Evolutionary conservation across 2,888 invertebrate genomes (phyloP).

Genomic region (Myopa tessellatipennis): DNA sequence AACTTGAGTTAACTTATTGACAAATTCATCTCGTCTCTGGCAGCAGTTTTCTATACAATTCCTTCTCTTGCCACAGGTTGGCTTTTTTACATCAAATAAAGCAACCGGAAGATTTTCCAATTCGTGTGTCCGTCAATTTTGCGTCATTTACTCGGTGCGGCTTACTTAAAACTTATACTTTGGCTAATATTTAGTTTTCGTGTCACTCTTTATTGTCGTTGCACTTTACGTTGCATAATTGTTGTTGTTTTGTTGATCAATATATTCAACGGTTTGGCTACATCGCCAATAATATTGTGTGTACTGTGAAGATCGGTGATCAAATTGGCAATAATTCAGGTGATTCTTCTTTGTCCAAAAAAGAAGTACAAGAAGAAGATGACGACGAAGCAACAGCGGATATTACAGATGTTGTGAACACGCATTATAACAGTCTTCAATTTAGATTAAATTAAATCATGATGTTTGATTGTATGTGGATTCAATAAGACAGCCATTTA

Average conservation of each 20-base stretch:
- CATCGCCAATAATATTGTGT: not conserved
- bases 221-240: conserved; percentile 31
- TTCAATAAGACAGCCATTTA: too few species aligned
- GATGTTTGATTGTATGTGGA: too few species aligned
- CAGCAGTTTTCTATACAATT: not conserved
- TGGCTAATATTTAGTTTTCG: conserved; percentile 25
- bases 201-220: conserved; percentile 19
- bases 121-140: conserved; percentile 18
- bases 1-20: not conserved
- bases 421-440: too few species aligned
- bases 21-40: not conserved
- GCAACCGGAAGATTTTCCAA: conserved; percentile 37
- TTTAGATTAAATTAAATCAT: too few species aligned
- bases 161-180: conserved; percentile 4
- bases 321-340: too few species aligned
- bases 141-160: conserved; percentile 18
- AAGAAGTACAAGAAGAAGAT: not conserved
- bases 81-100: not conserved
- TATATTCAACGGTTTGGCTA: conserved; percentile 16
- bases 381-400: too few species aligned
- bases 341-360: not conserved
- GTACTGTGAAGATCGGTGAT: not conserved
- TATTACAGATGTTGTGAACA: too few species aligned
- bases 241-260: conserved; percentile 36
- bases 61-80: not conserved